Evolutionary conservation across 1,140 invertebrate genomes (phyloP), one percentile per base, ranked within the genome.

Genomic region (Zaprionus davidi): DNA sequence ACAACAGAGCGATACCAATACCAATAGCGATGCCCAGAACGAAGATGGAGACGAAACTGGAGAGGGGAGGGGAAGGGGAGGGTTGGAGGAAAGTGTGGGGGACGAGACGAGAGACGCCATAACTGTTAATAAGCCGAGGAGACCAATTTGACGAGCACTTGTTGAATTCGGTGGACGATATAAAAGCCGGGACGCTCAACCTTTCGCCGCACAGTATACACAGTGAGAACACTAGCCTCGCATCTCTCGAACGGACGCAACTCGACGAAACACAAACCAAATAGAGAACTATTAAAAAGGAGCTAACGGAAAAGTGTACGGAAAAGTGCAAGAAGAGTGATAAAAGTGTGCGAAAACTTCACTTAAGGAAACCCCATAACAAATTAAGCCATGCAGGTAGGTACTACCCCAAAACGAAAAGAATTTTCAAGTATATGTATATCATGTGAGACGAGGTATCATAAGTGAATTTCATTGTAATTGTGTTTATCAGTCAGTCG

Each of bases 161-260:
- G 83, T 87, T 84, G 84, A 83, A 67, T 87, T 88, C 80, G 83
- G 80, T 67, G 56, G 53, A 71, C 74, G 67, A 88, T 87, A 87
- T 87, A 87, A 87, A 83, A 88, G 84, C 83, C 74, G 81, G 73
- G 77, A 84, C 71, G 85, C 81, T 84, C 78, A 88, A 88, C 78
- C 80, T 88, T 87, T 82, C 66, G 83, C 70, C 84, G 69, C 80
- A 88, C 83, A 88, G 84, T 87, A 34, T 34, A 34, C 31, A 77
- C 26, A 26, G 24, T 56, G 38, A 57, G 75, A 79, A 72, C 82
- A 84, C 71, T 81, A 80, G 82, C 79, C 82, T 59, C 64, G 77
- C 82, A 84, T 85, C 82, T 85, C 82, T 78, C 79, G 71, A 71
- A 72, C 65, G 65, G 70, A 71, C 71, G 58, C 53, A 73, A 65